Conservation (phyloP, 1,140 invertebrate species). For the Cyrtorhinus lividipennis region DNA sequence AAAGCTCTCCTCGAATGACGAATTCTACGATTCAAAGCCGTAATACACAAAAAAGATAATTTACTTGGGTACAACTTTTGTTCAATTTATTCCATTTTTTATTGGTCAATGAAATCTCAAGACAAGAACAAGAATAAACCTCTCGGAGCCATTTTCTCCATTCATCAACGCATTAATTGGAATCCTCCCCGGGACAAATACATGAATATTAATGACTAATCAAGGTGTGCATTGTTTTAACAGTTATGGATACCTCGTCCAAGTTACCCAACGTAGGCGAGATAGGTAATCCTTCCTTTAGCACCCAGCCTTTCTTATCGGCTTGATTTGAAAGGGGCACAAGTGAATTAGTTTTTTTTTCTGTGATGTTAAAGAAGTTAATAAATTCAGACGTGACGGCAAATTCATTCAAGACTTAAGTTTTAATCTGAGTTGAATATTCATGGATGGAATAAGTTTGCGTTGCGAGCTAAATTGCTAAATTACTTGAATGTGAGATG, state of each 20-base stretch:
- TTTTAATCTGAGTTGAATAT: too few species aligned
- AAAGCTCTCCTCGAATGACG: too few species aligned
- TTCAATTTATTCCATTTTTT: too few species aligned
- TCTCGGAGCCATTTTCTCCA: not conserved
- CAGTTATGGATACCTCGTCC: not conserved
- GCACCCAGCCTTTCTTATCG: not conserved
- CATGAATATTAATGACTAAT: not conserved
- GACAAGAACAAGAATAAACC: too few species aligned
- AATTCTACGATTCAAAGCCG: too few species aligned
- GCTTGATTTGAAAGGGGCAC: not conserved
- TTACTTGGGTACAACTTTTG: too few species aligned
- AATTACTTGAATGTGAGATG: not conserved
- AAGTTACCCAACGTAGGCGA: not conserved
- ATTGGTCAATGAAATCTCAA: not conserved
- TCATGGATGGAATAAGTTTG: too few species aligned
- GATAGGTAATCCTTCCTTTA: not conserved
- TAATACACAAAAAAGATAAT: too few species aligned
- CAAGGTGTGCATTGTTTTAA: not conserved
- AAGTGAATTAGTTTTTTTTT: too few species aligned
- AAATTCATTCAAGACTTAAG: too few species aligned
- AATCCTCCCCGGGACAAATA: not conserved
- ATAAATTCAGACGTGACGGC: not conserved
- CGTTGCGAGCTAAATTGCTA: not conserved
- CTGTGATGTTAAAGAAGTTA: too few species aligned
- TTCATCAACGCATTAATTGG: not conserved